Evolutionary conservation across 2,797 vertebrate species (phyloP).

Genomic region (Spondyliosoma cantharus): DNA sequence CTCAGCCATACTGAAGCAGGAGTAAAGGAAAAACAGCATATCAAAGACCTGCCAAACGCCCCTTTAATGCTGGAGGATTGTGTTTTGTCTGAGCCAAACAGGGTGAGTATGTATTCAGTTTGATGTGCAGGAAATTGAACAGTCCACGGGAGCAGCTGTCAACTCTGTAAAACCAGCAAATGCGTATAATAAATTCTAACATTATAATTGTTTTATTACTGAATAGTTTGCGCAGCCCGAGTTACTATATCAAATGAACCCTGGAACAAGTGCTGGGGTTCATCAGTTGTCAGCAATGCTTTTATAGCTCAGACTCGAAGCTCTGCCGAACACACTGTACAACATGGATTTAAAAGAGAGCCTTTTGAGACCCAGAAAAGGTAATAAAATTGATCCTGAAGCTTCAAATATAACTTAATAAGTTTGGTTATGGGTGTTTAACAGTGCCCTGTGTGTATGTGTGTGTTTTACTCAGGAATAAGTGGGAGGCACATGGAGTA

Average conservation of each 20-base stretch:
- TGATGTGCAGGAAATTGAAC: conserved; percentile 66
- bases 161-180: conserved; percentile 17
- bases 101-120: conserved; percentile 75
- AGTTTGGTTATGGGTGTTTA: background rate
- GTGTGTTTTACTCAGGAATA: conserved; percentile 18
- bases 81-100: conserved; percentile 34
- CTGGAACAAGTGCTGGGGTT: conserved; percentile 55
- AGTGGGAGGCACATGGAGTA: conserved; percentile 29
- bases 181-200: conserved; percentile 28
- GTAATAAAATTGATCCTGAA: background rate
- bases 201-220: conserved; percentile 29
- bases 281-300: conserved; percentile 57
- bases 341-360: conserved; percentile 2
- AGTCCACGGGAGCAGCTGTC: conserved; percentile 52
- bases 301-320: conserved; percentile 22
- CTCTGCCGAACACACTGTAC: conserved; percentile 20
- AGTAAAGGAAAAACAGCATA: conserved; percentile 20
- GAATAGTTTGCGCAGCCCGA: conserved; percentile 21
- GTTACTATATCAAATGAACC: conserved; percentile 39
- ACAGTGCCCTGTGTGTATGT: background rate
- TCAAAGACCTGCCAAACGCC: conserved; percentile 45
- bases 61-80: conserved; percentile 48
- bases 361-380: conserved; percentile 5
- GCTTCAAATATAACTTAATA: conserved; percentile 10
- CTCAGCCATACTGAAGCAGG: conserved; percentile 43